Evolutionary conservation across 2,888 invertebrate species (phyloP).

Genomic region (Melipona beecheii): DNA sequence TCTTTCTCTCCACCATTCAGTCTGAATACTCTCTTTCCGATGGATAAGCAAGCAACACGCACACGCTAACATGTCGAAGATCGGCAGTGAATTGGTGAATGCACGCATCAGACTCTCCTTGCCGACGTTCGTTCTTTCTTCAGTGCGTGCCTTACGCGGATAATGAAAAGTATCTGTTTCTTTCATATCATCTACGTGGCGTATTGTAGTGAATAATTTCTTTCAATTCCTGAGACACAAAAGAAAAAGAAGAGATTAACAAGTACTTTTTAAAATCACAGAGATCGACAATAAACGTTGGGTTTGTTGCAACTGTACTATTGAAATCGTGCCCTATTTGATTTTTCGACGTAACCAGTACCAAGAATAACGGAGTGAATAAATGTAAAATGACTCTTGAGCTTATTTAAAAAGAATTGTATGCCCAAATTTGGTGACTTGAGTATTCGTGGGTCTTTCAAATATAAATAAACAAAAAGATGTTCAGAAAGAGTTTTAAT

Average conservation of each 20-base stretch:
- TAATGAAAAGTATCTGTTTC: conserved; percentile 57
- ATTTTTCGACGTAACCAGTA: conserved; percentile 43
- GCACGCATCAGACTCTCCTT: conserved; percentile 69
- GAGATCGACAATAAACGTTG: conserved; percentile 6
- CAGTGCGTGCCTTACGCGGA: conserved; percentile 74
- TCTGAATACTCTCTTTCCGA: conserved; percentile 54
- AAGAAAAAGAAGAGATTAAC: neutral
- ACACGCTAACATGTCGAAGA: conserved; percentile 47
- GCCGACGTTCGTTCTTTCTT: conserved; percentile 71
- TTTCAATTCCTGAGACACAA: neutral
- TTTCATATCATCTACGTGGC: conserved; percentile 63
- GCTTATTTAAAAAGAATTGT: conserved; percentile 1
- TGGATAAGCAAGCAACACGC: conserved; percentile 48
- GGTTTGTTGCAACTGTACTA: conserved; percentile 4
- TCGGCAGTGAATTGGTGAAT: conserved; percentile 70
- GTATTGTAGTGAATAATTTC: conserved; percentile 23
- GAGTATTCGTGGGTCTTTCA: conserved; percentile 8
- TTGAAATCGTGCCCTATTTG: conserved; percentile 35
- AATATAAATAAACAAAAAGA: conserved; percentile 3
- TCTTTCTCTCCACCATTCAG: conserved; percentile 57
- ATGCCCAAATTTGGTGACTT: neutral
- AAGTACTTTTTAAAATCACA: conserved; percentile 8
- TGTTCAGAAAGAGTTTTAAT: neutral
- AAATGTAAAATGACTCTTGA: conserved; percentile 21
- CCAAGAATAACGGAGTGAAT: conserved; percentile 43